These are phyloP conservation scores for Ciconia boyciana DNA, from an alignment of 2,113 vertebrate species.

Conservation along the genomic window DNA sequence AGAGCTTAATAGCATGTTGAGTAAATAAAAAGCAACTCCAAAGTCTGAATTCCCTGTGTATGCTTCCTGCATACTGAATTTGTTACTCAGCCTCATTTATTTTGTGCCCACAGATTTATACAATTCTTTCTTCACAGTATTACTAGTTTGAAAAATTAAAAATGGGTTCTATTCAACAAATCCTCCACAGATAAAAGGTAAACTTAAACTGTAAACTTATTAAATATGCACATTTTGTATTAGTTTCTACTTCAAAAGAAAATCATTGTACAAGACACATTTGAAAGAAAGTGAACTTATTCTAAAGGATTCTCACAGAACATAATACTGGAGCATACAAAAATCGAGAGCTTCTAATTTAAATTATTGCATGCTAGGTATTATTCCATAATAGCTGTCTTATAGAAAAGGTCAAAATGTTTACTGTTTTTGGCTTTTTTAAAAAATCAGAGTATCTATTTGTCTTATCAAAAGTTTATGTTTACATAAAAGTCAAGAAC, in stretches of 20 bases:
- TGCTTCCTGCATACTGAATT: neutral
- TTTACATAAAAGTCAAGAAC: constrained; percentile 52
- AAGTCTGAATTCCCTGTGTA: neutral
- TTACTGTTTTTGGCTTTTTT: neutral
- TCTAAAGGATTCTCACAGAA: neutral
- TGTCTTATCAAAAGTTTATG: constrained; percentile 41
- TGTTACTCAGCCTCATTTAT: neutral
- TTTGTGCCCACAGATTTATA: neutral
- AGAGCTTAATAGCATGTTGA: neutral
- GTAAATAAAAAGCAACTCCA: neutral
- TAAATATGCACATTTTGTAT: constrained; percentile 46
- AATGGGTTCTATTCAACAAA: neutral
- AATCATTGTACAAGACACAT: neutral
- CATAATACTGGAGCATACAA: neutral
- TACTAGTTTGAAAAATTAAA: neutral
- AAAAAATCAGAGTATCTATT: neutral
- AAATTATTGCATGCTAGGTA: neutral
- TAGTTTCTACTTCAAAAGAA: constrained; percentile 46
- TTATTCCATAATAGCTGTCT: neutral
- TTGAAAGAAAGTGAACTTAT: constrained; percentile 10
- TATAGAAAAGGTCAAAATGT: neutral
- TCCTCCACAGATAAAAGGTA: constrained; percentile 30
- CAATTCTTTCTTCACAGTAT: neutral
- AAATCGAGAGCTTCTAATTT: neutral
- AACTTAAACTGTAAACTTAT: constrained; percentile 34